phyloP scores from a whole-genome alignment of 2,888 invertebrate genomes.

The Netelia fuscicornis region DNA sequence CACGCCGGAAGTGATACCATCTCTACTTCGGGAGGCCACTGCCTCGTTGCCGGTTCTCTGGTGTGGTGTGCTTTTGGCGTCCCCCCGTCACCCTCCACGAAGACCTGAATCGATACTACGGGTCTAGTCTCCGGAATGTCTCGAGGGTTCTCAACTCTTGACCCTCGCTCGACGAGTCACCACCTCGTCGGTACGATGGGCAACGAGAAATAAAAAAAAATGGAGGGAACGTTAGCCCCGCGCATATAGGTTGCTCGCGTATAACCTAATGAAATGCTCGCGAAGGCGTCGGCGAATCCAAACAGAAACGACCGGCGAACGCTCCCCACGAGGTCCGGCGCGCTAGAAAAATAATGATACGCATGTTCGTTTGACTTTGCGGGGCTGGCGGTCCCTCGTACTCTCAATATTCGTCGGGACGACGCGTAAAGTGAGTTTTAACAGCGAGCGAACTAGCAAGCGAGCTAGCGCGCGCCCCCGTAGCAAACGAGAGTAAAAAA shows the following conservation, averaged over 20 bases:
- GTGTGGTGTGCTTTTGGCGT: conserved; percentile 55
- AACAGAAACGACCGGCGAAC: conserved; percentile 37
- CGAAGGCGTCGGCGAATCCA: conserved; percentile 43
- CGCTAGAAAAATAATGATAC: conserved; percentile 62
- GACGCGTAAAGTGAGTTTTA: conserved; percentile 66
- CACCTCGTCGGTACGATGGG: conserved; percentile 12
- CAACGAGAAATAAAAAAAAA: conserved; percentile 8
- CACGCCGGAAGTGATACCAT: conserved; percentile 70
- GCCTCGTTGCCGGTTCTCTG: conserved; percentile 52
- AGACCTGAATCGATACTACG: conserved; percentile 67
- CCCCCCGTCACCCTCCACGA: conserved; percentile 34
- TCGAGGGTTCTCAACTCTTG: conserved; percentile 70
- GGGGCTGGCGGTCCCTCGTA: conserved; percentile 52
- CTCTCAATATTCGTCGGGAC: conserved; percentile 30
- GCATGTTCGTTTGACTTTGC: conserved; percentile 63
- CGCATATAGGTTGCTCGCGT: neutral
- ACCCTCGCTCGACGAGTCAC: conserved; percentile 56
- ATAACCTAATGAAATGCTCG: conserved; percentile 45
- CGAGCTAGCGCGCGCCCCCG: conserved; percentile 4
- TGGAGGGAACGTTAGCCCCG: conserved; percentile 4
- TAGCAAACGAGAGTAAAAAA: conserved; percentile 44
- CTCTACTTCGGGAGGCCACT: conserved; percentile 57
- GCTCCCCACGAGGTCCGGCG: conserved; percentile 5
- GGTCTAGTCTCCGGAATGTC: conserved; percentile 69
- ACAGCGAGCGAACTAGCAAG: conserved; percentile 34